phyloP scores from a whole-genome alignment of 2,888 invertebrate genomes.

The Monopis laevigella region DNA sequence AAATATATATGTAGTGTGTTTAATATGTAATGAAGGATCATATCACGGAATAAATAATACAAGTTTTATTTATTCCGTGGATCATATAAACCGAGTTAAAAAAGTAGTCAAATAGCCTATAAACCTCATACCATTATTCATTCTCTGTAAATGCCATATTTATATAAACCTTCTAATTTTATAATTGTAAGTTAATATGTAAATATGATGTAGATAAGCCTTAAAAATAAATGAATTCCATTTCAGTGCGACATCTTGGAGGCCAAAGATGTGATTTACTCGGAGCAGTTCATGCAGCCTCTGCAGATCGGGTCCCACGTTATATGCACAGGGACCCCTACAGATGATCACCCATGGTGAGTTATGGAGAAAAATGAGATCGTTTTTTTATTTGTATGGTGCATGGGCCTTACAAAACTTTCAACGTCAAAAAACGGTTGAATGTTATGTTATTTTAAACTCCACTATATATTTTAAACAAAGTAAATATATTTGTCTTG shows the following conservation, averaged over 20 bases:
- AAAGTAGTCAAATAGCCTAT: too few relatives aligned
- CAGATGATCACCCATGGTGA: slow-evolving; percentile 54
- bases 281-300: slow-evolving; percentile 36
- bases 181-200: too few relatives aligned
- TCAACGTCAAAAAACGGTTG: not conserved
- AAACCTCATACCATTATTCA: too few relatives aligned
- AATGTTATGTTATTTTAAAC: not conserved
- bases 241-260: slow-evolving; percentile 47
- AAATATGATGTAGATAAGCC: slow-evolving; percentile 27
- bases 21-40: too few relatives aligned
- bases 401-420: slow-evolving; percentile 4
- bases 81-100: too few relatives aligned
- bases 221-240: slow-evolving; percentile 35
- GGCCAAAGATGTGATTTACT: slow-evolving; percentile 48
- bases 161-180: too few relatives aligned
- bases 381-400: not conserved
- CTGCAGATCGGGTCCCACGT: slow-evolving; percentile 48
- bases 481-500: too few relatives aligned
- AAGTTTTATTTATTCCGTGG: too few relatives aligned
- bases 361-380: not conserved
- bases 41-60: too few relatives aligned
- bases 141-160: too few relatives aligned
- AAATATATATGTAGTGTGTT: too few relatives aligned
- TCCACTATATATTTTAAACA: too few relatives aligned
- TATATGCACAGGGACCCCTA: slow-evolving; percentile 49